These are phyloP conservation scores for Octodon degus DNA, from an alignment of 2,113 vertebrate genomes.

Conservation along the genomic window DNA sequence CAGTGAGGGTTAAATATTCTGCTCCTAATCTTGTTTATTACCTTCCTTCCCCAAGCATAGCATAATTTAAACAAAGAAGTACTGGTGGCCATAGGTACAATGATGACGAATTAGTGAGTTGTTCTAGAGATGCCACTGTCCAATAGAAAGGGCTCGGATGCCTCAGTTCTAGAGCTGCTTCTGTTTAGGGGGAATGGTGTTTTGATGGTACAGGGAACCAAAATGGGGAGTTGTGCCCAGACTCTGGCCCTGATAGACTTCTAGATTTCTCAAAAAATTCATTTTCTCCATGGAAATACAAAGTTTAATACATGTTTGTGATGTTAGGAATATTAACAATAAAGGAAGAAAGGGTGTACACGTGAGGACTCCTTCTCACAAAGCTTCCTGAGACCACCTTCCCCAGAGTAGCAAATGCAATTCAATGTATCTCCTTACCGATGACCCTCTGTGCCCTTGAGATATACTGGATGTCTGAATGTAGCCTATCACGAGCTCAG, in stretches of 20 bases:
- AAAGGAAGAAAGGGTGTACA: not conserved
- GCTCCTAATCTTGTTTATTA: constrained; percentile 49
- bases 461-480: not conserved
- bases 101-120: not conserved
- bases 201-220: fast-evolving
- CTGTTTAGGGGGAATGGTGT: not conserved
- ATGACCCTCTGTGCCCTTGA: not conserved
- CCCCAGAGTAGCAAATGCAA: not conserved
- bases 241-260: not conserved
- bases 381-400: not conserved
- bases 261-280: not conserved
- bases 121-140: not conserved
- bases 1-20: constrained; percentile 67
- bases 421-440: not conserved
- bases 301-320: not conserved
- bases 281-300: constrained; percentile 31
- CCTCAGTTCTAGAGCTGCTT: not conserved
- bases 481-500: not conserved
- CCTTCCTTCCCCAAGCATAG: constrained; percentile 12
- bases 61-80: constrained; percentile 63
- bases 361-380: not conserved
- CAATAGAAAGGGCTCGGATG: not conserved
- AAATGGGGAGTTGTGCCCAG: not conserved
- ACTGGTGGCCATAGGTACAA: constrained; percentile 33
- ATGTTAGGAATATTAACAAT: constrained; percentile 25